These are phyloP conservation scores for Lutjanus campechanus DNA, from an alignment of 2,797 vertebrate genomes.

Conservation along the genomic window DNA sequence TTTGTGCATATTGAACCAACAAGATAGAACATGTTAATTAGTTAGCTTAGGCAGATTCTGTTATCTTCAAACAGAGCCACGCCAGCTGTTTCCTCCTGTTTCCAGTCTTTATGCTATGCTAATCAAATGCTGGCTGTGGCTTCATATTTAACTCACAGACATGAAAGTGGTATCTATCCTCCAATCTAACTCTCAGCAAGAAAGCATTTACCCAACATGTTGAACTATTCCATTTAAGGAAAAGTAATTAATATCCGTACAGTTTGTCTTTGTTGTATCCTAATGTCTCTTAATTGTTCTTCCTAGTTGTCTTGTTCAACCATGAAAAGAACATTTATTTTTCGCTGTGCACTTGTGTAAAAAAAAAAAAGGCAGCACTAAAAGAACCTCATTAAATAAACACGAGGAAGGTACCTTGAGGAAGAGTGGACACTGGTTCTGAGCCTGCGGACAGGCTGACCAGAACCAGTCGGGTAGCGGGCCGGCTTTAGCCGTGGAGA, in stretches of 20 bases:
- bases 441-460: slow-evolving; percentile 98
- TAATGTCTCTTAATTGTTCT: neutral
- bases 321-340: neutral
- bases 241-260: neutral
- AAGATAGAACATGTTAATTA: neutral
- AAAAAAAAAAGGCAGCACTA: neutral
- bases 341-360: neutral
- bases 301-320: neutral
- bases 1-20: neutral
- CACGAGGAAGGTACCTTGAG: slow-evolving; percentile 91
- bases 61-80: neutral
- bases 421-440: slow-evolving; percentile 99
- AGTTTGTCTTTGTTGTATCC: neutral
- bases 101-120: slow-evolving; percentile 3
- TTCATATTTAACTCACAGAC: neutral
- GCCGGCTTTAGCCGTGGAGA: slow-evolving; percentile 98
- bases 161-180: neutral
- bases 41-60: neutral
- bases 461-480: slow-evolving; percentile 99
- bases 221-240: neutral
- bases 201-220: neutral
- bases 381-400: neutral
- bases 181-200: neutral
- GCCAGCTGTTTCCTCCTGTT: neutral
- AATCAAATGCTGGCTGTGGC: neutral